These are phyloP conservation scores for Microplitis demolitor DNA, from an alignment of 1,140 invertebrate species.

Conservation along the genomic window DNA sequence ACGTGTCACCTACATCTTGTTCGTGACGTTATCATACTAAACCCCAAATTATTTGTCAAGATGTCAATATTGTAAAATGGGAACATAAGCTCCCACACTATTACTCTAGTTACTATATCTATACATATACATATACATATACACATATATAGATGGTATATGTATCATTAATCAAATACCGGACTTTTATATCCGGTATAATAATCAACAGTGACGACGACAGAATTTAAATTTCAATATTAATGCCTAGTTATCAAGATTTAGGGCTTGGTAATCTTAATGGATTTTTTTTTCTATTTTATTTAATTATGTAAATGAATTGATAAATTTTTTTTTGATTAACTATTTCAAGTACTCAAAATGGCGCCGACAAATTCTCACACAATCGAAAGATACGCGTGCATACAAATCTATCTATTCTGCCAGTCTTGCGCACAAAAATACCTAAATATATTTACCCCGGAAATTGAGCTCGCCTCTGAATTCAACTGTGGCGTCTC, in stretches of 20 bases:
- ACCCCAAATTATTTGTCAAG: neutral
- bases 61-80: neutral
- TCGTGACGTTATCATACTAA: neutral
- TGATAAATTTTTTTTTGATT: neutral
- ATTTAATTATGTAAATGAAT: neutral
- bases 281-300: neutral
- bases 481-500: conserved; percentile 3
- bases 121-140: no score
- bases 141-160: no score
- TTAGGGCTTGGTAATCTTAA: neutral
- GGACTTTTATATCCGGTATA: no score
- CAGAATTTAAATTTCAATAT: no score
- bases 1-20: neutral
- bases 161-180: no score
- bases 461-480: conserved; percentile 4
- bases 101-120: no score
- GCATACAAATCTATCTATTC: conserved; percentile 6
- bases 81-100: no score
- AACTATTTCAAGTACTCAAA: conserved; percentile 2
- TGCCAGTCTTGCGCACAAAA: conserved; percentile 5
- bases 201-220: no score
- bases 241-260: no score
- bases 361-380: conserved; percentile 8
- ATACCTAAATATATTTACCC: conserved; percentile 8
- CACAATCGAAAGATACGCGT: conserved; percentile 2